A percentile compares a stretch with the other conserved stretches of the same genome.
phyloP scores from a whole-genome alignment of 1,140 invertebrate genomes.

The Aphelenchoides besseyi region DNA sequence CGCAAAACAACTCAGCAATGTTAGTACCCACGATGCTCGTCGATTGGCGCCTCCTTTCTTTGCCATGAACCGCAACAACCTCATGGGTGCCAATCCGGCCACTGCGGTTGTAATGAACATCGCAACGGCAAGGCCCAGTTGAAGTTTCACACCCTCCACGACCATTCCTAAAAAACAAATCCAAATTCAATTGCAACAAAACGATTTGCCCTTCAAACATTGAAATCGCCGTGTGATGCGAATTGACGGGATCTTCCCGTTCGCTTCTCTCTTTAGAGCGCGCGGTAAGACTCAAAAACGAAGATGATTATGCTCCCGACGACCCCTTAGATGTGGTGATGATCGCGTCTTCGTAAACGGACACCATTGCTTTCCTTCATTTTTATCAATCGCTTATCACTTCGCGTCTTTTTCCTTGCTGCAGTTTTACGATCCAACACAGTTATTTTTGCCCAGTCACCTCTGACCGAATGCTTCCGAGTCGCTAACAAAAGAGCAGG shows the following conservation, averaged over 20 bases:
- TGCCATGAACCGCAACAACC: conserved; percentile 25
- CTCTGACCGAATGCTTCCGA: neutral
- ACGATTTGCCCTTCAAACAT: too few relatives aligned
- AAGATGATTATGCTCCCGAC: neutral
- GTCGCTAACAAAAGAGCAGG: too few relatives aligned
- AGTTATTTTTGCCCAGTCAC: conserved; percentile 5
- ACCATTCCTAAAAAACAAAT: conserved; percentile 17
- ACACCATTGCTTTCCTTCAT: neutral
- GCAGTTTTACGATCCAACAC: neutral
- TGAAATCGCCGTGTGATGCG: too few relatives aligned
- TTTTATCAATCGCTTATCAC: neutral
- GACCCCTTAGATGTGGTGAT: neutral
- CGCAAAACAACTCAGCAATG: conserved; percentile 75
- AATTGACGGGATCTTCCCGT: neutral
- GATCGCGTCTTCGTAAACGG: neutral
- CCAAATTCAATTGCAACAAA: neutral
- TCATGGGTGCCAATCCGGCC: conserved; percentile 54
- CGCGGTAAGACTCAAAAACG: neutral
- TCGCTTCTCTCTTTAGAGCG: neutral
- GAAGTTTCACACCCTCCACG: conserved; percentile 46
- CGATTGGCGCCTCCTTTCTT: conserved; percentile 32
- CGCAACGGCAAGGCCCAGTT: conserved; percentile 41
- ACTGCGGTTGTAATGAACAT: conserved; percentile 55
- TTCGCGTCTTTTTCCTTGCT: neutral
- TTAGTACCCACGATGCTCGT: conserved; percentile 53